phyloP scores from a whole-genome alignment of 2,888 invertebrate species.

The Spilarctia lutea region DNA sequence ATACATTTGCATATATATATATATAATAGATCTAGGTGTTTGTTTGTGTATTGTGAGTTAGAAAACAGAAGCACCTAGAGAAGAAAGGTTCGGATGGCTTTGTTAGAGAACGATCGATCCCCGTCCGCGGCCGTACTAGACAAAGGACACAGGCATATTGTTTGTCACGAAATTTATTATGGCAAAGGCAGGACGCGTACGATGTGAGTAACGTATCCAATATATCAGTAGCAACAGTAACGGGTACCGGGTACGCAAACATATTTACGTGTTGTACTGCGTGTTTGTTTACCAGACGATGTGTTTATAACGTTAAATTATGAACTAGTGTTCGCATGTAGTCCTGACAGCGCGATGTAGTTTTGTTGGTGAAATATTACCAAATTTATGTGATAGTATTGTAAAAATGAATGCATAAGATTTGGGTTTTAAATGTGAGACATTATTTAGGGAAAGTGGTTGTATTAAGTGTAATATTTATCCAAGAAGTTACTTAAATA shows the following conservation, averaged over 20 bases:
- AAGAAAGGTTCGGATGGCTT: conserved; percentile 59
- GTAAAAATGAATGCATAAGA: neutral
- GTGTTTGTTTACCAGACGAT: conserved; percentile 25
- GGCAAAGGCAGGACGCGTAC: conserved; percentile 61
- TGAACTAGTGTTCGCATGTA: conserved; percentile 8
- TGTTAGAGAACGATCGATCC: conserved; percentile 72
- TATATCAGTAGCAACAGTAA: conserved; percentile 65
- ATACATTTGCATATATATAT: neutral
- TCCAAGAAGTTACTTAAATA: too few species aligned
- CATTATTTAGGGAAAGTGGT: neutral
- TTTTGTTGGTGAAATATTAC: neutral
- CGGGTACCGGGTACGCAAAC: conserved; percentile 60
- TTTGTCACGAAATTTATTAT: conserved; percentile 85
- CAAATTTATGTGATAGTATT: neutral
- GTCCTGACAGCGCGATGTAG: neutral
- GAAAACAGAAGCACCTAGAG: conserved; percentile 50
- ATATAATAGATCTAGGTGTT: neutral
- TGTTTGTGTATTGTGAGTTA: conserved; percentile 48
- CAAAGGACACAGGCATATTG: conserved; percentile 83
- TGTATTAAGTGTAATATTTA: too few species aligned
- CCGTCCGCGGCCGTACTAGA: conserved; percentile 66
- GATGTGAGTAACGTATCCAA: conserved; percentile 65
- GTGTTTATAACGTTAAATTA: conserved; percentile 28
- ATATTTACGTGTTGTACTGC: conserved; percentile 66
- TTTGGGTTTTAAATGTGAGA: neutral